phyloP scores from a whole-genome alignment of 2,888 invertebrate species.

The Sericinus montela region DNA sequence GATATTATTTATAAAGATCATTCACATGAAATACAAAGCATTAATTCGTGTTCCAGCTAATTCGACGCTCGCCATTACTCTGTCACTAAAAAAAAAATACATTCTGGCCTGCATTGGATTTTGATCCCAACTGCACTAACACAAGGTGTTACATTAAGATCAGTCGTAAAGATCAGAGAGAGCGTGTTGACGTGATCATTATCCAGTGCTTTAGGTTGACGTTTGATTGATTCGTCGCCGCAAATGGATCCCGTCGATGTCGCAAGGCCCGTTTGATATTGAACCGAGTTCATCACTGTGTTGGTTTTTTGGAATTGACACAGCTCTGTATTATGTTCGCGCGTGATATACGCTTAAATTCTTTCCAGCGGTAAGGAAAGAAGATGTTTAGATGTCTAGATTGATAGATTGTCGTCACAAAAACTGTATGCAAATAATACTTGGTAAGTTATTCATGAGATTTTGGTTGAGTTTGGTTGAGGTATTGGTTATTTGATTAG shows the following conservation, averaged over 20 bases:
- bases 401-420: no score
- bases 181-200: slow-evolving; percentile 28
- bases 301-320: neutral
- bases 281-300: neutral
- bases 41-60: slow-evolving; percentile 12
- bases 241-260: slow-evolving; percentile 28
- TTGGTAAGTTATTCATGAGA: no score
- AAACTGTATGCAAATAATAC: no score
- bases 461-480: no score
- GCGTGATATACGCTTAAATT: no score
- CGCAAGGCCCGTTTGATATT: neutral
- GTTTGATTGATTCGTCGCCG: slow-evolving; percentile 38
- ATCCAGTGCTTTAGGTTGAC: slow-evolving; percentile 31
- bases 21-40: slow-evolving; percentile 4
- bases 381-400: no score
- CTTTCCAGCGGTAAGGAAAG: no score
- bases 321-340: no score
- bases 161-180: slow-evolving; percentile 31
- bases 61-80: slow-evolving; percentile 11
- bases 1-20: neutral
- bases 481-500: no score
- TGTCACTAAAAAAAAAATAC: slow-evolving; percentile 1
- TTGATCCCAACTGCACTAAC: slow-evolving; percentile 8
- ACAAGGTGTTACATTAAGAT: slow-evolving; percentile 14
- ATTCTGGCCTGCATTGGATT: slow-evolving; percentile 7